These are phyloP conservation scores for Micrasema minimum DNA, from an alignment of 1,140 invertebrate species.

Conservation along the genomic window DNA sequence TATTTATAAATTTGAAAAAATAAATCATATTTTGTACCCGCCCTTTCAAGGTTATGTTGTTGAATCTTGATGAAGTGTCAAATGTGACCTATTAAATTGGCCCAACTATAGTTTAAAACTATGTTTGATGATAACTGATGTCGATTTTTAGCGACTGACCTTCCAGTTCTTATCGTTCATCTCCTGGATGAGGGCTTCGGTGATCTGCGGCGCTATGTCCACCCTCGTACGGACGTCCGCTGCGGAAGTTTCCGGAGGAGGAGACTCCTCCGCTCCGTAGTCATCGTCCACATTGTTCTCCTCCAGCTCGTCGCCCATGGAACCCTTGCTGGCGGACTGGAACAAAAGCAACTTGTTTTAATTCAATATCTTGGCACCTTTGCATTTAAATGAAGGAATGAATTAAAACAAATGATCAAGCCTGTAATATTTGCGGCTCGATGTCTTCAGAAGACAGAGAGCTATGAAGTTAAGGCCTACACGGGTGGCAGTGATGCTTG, in stretches of 20 bases:
- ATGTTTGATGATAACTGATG: too few species aligned
- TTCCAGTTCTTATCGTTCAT: conserved; percentile 96
- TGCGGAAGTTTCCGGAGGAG: conserved; percentile 63
- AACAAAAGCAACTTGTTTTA: conserved; percentile 8
- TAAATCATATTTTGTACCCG: too few species aligned
- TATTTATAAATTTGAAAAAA: too few species aligned
- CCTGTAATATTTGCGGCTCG: too few species aligned
- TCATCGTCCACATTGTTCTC: conserved; percentile 68
- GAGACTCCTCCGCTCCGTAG: conserved; percentile 62
- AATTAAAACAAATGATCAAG: conserved; percentile 20
- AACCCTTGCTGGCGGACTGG: conserved; percentile 64
- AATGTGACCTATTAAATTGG: too few species aligned
- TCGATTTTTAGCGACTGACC: too few species aligned
- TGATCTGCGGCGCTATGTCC: conserved; percentile 89
- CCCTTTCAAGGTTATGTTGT: too few species aligned
- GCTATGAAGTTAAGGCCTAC: too few species aligned
- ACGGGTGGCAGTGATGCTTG: too few species aligned
- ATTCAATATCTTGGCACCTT: neutral
- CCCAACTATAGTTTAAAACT: too few species aligned
- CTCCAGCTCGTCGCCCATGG: conserved; percentile 65
- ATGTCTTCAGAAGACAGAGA: too few species aligned
- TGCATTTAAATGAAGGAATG: neutral
- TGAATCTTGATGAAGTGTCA: too few species aligned
- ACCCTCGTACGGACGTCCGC: conserved; percentile 78
- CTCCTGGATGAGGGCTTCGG: conserved; percentile 82